Conservation (phyloP, 2,888 invertebrate genomes). For the Cantharis lateralis region DNA sequence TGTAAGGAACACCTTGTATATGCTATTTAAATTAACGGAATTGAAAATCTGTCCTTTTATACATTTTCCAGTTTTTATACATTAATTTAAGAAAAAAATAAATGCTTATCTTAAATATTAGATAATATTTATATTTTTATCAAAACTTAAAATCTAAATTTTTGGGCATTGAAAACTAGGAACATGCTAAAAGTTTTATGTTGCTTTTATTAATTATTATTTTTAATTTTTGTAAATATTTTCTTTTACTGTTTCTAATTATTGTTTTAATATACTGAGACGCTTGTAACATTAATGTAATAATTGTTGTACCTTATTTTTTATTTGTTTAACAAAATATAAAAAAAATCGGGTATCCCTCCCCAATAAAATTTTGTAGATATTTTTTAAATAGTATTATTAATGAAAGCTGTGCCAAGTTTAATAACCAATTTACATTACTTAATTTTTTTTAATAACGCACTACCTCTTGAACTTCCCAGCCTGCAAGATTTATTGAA, state of each 20-base stretch:
- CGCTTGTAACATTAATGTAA: neutral
- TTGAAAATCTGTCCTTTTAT: conserved; percentile 1
- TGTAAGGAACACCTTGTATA: neutral
- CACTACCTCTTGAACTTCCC: neutral
- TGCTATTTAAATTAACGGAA: neutral
- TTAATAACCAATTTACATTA: neutral
- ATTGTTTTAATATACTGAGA: neutral
- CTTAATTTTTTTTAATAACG: conserved; percentile 1
- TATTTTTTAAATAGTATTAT: neutral
- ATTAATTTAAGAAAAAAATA: neutral
- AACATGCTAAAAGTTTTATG: neutral
- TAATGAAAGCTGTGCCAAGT: neutral
- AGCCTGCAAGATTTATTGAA: neutral
- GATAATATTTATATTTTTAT: neutral
- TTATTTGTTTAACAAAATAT: neutral
- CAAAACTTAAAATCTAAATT: neutral
- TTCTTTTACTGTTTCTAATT: neutral
- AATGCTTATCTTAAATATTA: neutral
- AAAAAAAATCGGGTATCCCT: neutral
- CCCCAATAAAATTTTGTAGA: neutral
- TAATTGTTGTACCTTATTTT: neutral
- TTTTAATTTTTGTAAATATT: neutral
- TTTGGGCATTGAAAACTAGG: neutral
- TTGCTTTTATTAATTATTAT: neutral
- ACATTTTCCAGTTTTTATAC: neutral